A percentile compares a stretch with the other conserved stretches of the same genome.
Evolutionary conservation across 2,888 invertebrate genomes (phyloP).

Genomic region (Ephialtes manifestator): DNA sequence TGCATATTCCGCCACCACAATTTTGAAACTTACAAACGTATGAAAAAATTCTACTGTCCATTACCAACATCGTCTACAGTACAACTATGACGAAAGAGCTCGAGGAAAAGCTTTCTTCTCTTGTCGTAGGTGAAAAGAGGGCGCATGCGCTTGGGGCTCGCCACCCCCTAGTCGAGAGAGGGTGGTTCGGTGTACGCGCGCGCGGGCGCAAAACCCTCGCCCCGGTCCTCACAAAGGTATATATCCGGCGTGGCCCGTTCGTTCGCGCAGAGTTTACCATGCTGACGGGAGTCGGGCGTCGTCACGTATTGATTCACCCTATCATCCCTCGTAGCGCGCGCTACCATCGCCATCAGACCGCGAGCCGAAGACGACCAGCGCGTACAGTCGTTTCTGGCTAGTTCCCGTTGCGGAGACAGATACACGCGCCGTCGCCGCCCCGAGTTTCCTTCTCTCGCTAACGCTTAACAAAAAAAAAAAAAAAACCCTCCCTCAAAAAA

Average conservation of each 20-base stretch:
- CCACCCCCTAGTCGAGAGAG: slow-evolving; percentile 8
- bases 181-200: slow-evolving; percentile 14
- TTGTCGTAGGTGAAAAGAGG: background rate
- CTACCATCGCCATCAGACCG: slow-evolving; percentile 48
- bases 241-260: slow-evolving; percentile 77
- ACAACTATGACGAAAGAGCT: background rate
- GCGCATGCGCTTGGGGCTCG: slow-evolving; percentile 8
- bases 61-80: background rate
- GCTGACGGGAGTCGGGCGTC: slow-evolving; percentile 79
- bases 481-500: background rate
- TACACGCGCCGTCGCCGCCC: slow-evolving; percentile 42
- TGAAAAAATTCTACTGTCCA: background rate
- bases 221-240: slow-evolving; percentile 45
- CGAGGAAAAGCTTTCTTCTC: slow-evolving; percentile 2
- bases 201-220: slow-evolving; percentile 36
- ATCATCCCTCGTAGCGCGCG: slow-evolving; percentile 69
- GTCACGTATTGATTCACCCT: slow-evolving; percentile 84
- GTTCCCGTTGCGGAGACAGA: slow-evolving; percentile 48
- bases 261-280: slow-evolving; percentile 79
- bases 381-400: slow-evolving; percentile 66
- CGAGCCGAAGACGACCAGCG: slow-evolving; percentile 60
- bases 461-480: slow-evolving; percentile 15
- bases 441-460: slow-evolving; percentile 21
- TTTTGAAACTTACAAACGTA: background rate
- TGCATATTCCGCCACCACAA: too few species aligned